Percentiles rank a stretch among this genome's conserved stretches.
Conservation (phyloP, 2,113 vertebrate species). For the Aramus guarauna region DNA sequence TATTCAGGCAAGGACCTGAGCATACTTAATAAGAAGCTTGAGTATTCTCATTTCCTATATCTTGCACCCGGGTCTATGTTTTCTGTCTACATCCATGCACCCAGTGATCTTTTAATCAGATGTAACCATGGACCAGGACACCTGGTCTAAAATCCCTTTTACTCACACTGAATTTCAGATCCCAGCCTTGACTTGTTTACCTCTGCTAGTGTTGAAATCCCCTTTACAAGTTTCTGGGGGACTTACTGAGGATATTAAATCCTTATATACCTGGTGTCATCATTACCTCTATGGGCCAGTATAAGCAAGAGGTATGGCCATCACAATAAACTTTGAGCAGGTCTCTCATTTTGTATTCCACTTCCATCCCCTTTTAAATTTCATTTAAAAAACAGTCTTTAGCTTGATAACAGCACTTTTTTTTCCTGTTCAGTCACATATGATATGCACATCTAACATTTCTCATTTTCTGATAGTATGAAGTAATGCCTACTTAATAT, state of each 20-base stretch:
- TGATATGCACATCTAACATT: background rate
- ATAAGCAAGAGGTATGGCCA: background rate
- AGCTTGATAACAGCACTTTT: background rate
- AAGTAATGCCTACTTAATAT: background rate
- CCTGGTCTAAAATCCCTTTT: background rate
- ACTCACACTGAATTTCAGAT: background rate
- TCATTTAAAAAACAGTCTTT: background rate
- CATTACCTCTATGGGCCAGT: background rate
- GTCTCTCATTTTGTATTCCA: background rate
- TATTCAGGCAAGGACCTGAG: background rate
- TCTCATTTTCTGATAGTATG: background rate
- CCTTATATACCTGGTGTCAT: background rate
- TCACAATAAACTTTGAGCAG: background rate
- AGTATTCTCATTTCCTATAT: background rate
- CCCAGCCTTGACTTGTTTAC: background rate
- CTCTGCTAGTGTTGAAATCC: background rate
- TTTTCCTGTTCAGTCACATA: background rate
- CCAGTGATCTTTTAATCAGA: background rate
- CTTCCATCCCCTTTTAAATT: background rate
- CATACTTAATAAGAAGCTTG: background rate
- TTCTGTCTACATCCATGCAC: background rate
- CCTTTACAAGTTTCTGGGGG: background rate
- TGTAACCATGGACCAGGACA: background rate
- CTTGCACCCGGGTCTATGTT: background rate
- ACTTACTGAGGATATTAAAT: background rate